Evolutionary conservation across 2,888 invertebrate genomes (phyloP).

Genomic region (Eupeodes luniger): DNA sequence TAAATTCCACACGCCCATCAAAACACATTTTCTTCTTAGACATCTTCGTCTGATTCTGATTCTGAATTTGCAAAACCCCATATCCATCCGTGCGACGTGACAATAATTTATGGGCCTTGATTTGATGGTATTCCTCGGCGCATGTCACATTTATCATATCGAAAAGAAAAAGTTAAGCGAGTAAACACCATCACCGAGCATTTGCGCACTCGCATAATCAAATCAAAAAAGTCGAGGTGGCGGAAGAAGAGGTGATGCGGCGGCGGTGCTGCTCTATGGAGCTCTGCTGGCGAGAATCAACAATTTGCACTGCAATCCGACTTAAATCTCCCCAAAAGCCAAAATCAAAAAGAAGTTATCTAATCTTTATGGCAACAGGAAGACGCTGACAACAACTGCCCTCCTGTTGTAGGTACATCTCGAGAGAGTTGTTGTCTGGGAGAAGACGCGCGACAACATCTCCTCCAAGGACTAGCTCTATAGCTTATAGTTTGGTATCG

Average conservation of each 20-base stretch:
- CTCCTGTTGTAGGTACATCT: conserved; percentile 56
- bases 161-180: conserved; percentile 56
- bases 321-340: conserved; percentile 59
- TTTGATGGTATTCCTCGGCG: conserved; percentile 63
- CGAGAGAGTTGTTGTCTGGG: conserved; percentile 13
- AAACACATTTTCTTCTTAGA: conserved; percentile 10
- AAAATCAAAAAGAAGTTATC: conserved; percentile 72
- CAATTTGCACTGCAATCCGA: conserved; percentile 74
- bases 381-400: conserved; percentile 74
- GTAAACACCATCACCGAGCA: conserved; percentile 35
- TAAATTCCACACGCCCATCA: conserved; percentile 28
- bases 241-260: background rate
- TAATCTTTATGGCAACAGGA: conserved; percentile 76
- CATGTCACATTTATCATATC: conserved; percentile 74
- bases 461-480: conserved; percentile 62
- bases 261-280: background rate
- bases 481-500: background rate
- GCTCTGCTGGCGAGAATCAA: conserved; percentile 44
- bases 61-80: conserved; percentile 18
- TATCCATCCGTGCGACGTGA: conserved; percentile 42
- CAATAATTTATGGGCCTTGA: conserved; percentile 73
- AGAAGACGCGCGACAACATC: conserved; percentile 58
- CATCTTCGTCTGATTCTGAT: conserved; percentile 1
- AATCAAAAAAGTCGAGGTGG: conserved; percentile 55
- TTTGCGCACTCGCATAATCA: conserved; percentile 53